Percentiles rank a stretch among this genome's conserved stretches.
Conservation (phyloP, 2,888 invertebrate species). For the Drosophila meridionalis region DNA sequence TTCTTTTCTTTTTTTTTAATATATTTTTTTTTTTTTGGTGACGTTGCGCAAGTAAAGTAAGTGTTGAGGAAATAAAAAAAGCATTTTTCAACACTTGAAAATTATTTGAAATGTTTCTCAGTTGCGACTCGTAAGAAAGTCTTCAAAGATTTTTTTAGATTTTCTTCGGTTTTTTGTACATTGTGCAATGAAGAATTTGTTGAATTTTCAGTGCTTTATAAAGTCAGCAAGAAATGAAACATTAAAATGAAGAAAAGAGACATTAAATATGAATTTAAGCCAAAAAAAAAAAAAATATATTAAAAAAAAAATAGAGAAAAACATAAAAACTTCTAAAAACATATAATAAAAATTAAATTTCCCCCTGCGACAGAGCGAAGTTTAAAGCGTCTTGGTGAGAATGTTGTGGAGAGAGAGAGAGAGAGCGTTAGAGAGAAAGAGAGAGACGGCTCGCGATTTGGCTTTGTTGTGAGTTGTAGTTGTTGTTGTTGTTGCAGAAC, state of each 20-base stretch:
- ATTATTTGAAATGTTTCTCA: constrained; percentile 46
- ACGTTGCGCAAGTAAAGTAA: constrained; percentile 43
- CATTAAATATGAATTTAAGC: constrained; percentile 38
- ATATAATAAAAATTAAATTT: constrained; percentile 1
- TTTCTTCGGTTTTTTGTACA: constrained; percentile 48
- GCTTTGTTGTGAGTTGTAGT: constrained; percentile 17
- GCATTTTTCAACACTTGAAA: constrained; percentile 60
- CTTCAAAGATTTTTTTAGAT: constrained; percentile 34
- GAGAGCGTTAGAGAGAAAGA: constrained; percentile 11
- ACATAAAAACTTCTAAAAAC: neutral
- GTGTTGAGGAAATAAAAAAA: constrained; percentile 47
- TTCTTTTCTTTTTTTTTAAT: constrained; percentile 10
- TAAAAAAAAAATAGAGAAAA: neutral
- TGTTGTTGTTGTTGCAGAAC: constrained; percentile 40
- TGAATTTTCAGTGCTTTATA: constrained; percentile 68
- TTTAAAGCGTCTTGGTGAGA: constrained; percentile 60
- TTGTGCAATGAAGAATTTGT: constrained; percentile 69
- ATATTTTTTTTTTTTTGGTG: constrained; percentile 14
- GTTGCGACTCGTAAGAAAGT: constrained; percentile 44
- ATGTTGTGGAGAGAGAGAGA: constrained; percentile 24
- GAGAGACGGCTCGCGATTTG: constrained; percentile 33
- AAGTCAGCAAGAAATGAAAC: constrained; percentile 68
- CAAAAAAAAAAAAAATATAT: constrained; percentile 12
- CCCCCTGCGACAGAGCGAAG: constrained; percentile 59
- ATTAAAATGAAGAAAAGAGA: constrained; percentile 24